Evolutionary conservation across 2,888 invertebrate species (phyloP), one percentile per base, ranked within the genome.

Genomic region (Fragum whitleyi): DNA sequence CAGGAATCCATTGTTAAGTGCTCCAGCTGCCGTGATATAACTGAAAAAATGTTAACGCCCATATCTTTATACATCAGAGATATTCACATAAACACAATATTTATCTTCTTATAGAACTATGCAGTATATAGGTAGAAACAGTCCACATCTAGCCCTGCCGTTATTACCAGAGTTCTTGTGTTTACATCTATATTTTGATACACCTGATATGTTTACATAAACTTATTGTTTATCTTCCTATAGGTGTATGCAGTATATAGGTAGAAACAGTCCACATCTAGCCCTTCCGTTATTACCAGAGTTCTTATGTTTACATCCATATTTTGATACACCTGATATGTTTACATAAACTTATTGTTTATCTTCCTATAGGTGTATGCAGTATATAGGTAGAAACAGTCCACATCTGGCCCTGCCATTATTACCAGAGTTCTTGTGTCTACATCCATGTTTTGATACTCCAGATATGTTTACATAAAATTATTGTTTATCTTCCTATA

Each of bases 261-360:
- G 99, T 55, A 96, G 96, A 62, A 96, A 97, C 77, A 99, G 99
- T 95, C 96, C 99, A 0, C 96, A 97, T 85, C 95, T 99, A 32
- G 97, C 98, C 1, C 95, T 98, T 89, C 97, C 98, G 2, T 95
- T 99, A 47, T 97, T 98, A 0, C 96, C 98, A 0, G 97, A 98
- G 87, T 95, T 99, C 77, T 95, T 99, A 21, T 97, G 96, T 85
- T 96, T 97, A 81, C 99, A 99, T 95, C 98, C 99, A 0, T 98
- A 98, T 94, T 98, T 99, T 93, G 98, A 99, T 93, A 97, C 97
- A 90, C 97, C 98, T 0, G 99, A 99, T n/a, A n/a, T n/a, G n/a
- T n/a, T n/a, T n/a, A n/a, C n/a, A n/a, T n/a, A n/a, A n/a, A n/a
- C n/a, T n/a, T n/a, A n/a, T n/a, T n/a, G n/a, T n/a, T n/a, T n/a